Evolutionary conservation across 1,140 invertebrate genomes (phyloP).

Genomic region (Tetragonula clypearis): DNA sequence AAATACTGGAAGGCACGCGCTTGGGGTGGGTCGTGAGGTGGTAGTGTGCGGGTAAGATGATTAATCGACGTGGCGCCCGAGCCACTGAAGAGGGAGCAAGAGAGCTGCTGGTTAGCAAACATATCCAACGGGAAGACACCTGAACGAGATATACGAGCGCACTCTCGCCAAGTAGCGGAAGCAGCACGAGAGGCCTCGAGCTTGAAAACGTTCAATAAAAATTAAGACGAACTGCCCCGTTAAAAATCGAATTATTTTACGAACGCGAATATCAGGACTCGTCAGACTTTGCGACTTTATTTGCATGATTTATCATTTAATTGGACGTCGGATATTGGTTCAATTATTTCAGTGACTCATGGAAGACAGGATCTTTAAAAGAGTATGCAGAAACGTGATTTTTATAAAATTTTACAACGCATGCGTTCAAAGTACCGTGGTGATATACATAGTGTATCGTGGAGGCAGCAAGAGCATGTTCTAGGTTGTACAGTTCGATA

Average conservation of each 20-base stretch:
- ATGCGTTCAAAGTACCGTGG: background rate
- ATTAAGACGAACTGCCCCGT: background rate
- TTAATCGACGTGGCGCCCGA: constrained; percentile 32
- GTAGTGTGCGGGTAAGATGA: constrained; percentile 31
- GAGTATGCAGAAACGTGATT: background rate
- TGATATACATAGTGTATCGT: background rate
- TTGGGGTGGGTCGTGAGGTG: constrained; percentile 35
- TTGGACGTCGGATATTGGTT: too few species aligned
- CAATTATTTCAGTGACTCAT: background rate
- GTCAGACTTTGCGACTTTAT: background rate
- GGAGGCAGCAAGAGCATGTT: background rate
- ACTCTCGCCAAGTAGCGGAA: constrained; percentile 50
- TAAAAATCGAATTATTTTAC: background rate
- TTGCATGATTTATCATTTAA: background rate
- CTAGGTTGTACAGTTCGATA: constrained; percentile 4
- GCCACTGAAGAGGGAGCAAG: background rate
- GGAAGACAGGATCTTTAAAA: background rate
- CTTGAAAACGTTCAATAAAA: constrained; percentile 10
- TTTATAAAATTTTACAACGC: background rate
- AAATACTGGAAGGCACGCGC: constrained; percentile 51
- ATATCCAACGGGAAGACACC: constrained; percentile 57
- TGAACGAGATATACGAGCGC: constrained; percentile 63
- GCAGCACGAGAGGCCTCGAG: constrained; percentile 3
- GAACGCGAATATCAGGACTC: background rate
- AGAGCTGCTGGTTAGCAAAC: constrained; percentile 51